These are phyloP conservation scores for Epirrhoe tristata DNA, from an alignment of 2,888 invertebrate species.

Conservation along the genomic window DNA sequence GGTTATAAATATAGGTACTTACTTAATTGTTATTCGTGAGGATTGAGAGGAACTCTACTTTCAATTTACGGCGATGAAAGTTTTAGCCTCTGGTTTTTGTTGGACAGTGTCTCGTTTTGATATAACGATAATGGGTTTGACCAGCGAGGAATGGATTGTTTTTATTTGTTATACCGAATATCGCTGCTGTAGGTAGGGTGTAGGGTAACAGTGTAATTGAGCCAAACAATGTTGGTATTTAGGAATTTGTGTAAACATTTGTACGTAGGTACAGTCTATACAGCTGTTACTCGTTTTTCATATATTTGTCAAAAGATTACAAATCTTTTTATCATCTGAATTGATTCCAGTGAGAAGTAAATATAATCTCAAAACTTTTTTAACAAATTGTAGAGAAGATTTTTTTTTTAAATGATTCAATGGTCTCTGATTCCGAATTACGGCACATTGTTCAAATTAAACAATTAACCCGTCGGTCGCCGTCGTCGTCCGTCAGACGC, in stretches of 20 bases:
- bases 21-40: conserved; percentile 30
- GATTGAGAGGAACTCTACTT: conserved; percentile 18
- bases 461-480: conserved; percentile 41
- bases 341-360: no score
- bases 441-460: conserved; percentile 38
- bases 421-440: conserved; percentile 35
- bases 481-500: conserved; percentile 22
- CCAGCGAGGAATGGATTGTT: no score
- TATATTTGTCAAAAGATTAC: no score
- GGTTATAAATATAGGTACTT: conserved; percentile 36
- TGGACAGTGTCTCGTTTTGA: neutral
- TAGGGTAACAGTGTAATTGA: no score
- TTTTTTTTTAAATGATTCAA: neutral
- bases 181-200: no score
- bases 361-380: neutral
- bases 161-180: no score
- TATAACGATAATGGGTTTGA: neutral
- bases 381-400: neutral
- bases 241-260: no score
- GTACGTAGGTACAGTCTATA: no score
- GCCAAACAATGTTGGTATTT: no score
- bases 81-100: neutral
- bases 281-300: no score
- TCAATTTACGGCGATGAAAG: conserved; percentile 9
- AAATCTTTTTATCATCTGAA: no score